A percentile compares a stretch with the other conserved stretches of the same genome.
Conservation (phyloP, 2,797 vertebrate genomes). For the Coendou prehensilis region DNA sequence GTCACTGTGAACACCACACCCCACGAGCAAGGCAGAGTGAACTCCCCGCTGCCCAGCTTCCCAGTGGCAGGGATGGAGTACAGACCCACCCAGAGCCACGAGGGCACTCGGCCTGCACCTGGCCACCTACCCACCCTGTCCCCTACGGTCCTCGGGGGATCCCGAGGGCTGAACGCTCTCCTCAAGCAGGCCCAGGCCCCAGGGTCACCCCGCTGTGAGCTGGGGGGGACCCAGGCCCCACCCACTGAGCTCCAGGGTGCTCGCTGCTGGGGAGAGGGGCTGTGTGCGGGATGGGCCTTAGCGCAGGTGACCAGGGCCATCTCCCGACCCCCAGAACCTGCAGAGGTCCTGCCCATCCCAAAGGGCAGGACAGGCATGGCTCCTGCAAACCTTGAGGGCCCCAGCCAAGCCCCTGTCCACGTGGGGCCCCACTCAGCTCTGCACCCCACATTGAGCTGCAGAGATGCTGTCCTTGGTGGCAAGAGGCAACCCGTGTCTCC, state of each 20-base stretch:
- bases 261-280: neutral
- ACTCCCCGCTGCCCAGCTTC: neutral
- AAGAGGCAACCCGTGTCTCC: accelerated
- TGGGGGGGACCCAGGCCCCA: neutral
- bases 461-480: neutral
- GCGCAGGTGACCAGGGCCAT: neutral
- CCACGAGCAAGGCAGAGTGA: neutral
- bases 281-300: neutral
- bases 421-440: neutral
- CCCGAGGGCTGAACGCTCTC: neutral
- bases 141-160: neutral
- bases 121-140: too few species aligned
- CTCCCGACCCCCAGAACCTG: neutral
- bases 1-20: neutral
- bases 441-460: neutral
- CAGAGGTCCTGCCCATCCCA: accelerated
- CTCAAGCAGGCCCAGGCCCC: accelerated
- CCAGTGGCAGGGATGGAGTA: neutral
- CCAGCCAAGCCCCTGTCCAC: too few species aligned
- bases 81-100: neutral
- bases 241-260: neutral
- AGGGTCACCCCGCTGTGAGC: neutral
- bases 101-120: accelerated
- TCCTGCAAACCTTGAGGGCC: neutral
- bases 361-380: neutral